Percentiles rank a stretch among this genome's conserved stretches.
Evolutionary conservation across 2,797 vertebrate genomes (phyloP).

Genomic region (Limnodromus scolopaceus): DNA sequence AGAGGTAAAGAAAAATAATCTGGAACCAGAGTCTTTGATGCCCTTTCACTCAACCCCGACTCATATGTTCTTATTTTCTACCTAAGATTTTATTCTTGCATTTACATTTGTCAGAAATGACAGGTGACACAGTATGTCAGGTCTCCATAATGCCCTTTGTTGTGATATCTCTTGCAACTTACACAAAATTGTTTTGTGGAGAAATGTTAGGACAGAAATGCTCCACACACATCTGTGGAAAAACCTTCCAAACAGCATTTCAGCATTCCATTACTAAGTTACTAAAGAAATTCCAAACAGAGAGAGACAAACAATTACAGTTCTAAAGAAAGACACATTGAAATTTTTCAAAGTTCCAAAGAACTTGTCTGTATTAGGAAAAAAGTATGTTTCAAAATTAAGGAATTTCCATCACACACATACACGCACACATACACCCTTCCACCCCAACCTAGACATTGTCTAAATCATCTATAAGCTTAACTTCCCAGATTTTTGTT

Average conservation of each 20-base stretch:
- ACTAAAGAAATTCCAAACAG: neutral
- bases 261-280: neutral
- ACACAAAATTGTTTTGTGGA: neutral
- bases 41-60: neutral
- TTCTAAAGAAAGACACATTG: neutral
- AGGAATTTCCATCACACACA: neutral
- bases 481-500: neutral
- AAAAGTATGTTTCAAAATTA: neutral
- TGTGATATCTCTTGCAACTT: neutral
- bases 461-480: neutral
- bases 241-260: neutral
- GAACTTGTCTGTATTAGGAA: neutral
- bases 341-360: neutral
- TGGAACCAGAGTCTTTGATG: neutral
- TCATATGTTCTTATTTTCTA: neutral
- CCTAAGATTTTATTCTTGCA: neutral
- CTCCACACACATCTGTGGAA: neutral
- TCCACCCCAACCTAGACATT: accelerated
- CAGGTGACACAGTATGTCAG: slow-evolving; percentile 15
- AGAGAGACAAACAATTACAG: neutral
- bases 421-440: accelerated
- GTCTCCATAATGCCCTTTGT: neutral
- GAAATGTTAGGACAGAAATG: neutral
- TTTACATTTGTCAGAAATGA: slow-evolving; percentile 52
- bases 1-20: neutral